A percentile compares a stretch with the other conserved stretches of the same genome.
Evolutionary conservation across 2,797 vertebrate genomes (phyloP).

Genomic region (Sylvia borin): DNA sequence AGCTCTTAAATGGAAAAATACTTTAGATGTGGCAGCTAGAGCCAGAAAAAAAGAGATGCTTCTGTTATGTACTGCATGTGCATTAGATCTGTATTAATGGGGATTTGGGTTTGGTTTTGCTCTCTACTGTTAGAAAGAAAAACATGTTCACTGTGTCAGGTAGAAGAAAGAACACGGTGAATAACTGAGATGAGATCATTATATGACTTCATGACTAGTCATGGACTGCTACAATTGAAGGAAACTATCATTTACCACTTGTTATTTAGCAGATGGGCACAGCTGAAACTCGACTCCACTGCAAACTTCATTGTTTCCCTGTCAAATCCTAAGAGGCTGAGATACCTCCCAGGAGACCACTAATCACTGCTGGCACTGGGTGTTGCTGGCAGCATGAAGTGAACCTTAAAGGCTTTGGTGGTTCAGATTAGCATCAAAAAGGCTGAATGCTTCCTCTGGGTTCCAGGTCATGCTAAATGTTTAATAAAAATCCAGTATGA

Average conservation of each 20-base stretch:
- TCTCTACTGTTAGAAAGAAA: constrained; percentile 29
- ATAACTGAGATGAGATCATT: constrained; percentile 51
- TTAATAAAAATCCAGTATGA: constrained; percentile 52
- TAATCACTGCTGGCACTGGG: constrained; percentile 31
- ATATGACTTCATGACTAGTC: constrained; percentile 39
- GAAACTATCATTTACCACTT: constrained; percentile 40
- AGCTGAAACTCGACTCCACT: constrained; percentile 17
- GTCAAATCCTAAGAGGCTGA: constrained; percentile 28
- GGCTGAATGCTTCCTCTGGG: neutral
- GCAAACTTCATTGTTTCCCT: constrained; percentile 39
- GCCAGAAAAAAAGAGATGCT: neutral
- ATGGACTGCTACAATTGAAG: constrained; percentile 30
- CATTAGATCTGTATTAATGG: neutral
- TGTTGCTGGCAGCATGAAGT: neutral
- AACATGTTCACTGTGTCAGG: neutral
- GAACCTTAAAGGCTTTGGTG: constrained; percentile 25
- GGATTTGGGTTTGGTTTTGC: constrained; percentile 8
- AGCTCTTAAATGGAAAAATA: neutral
- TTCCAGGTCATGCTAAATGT: constrained; percentile 27
- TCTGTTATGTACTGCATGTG: neutral
- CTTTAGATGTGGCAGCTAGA: neutral
- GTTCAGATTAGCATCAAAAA: constrained; percentile 30
- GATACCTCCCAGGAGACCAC: constrained; percentile 41
- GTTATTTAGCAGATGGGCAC: constrained; percentile 44
- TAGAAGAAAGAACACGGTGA: constrained; percentile 22